These are phyloP conservation scores for Andrena trimmerana DNA, from an alignment of 2,888 invertebrate genomes.

Conservation along the genomic window DNA sequence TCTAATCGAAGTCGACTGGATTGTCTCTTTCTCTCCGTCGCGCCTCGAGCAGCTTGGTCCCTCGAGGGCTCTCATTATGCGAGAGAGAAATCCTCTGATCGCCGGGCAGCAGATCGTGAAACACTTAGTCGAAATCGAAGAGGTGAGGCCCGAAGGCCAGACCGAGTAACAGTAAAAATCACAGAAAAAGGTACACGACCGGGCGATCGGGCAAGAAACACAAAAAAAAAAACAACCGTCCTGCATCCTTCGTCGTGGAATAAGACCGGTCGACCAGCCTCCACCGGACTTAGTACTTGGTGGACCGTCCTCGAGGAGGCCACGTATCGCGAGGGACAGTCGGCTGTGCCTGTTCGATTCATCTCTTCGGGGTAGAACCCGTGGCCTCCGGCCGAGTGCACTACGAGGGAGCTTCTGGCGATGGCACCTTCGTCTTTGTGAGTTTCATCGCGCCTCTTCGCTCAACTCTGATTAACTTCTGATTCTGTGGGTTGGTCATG, in stretches of 20 bases:
- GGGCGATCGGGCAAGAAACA: slow-evolving; percentile 59
- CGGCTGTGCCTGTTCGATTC: not conserved
- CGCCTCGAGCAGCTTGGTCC: not conserved
- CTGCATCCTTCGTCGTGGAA: slow-evolving; percentile 68
- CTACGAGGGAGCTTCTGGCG: not conserved
- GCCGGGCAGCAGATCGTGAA: slow-evolving; percentile 17
- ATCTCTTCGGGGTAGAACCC: not conserved
- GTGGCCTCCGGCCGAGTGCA: not conserved
- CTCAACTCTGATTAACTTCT: not conserved
- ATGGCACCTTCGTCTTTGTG: slow-evolving; percentile 36
- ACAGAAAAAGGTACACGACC: slow-evolving; percentile 60
- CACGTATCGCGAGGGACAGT: slow-evolving; percentile 30
- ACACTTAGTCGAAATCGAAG: slow-evolving; percentile 60
- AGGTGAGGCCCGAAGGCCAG: slow-evolving; percentile 46
- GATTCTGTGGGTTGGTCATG: not conserved
- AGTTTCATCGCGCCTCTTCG: slow-evolving; percentile 15
- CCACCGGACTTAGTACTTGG: slow-evolving; percentile 77
- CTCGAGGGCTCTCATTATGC: not conserved
- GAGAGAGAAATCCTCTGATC: not conserved
- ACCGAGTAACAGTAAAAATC: slow-evolving; percentile 77
- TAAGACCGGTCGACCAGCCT: slow-evolving; percentile 78
- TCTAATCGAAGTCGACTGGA: not conserved
- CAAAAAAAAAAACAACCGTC: slow-evolving; percentile 51
- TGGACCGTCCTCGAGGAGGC: slow-evolving; percentile 76
- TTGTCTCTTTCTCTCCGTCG: not conserved